Percentiles rank a stretch among this genome's conserved stretches.
Evolutionary conservation across 2,113 vertebrate species (phyloP).

Genomic region (Macaca mulatta): DNA sequence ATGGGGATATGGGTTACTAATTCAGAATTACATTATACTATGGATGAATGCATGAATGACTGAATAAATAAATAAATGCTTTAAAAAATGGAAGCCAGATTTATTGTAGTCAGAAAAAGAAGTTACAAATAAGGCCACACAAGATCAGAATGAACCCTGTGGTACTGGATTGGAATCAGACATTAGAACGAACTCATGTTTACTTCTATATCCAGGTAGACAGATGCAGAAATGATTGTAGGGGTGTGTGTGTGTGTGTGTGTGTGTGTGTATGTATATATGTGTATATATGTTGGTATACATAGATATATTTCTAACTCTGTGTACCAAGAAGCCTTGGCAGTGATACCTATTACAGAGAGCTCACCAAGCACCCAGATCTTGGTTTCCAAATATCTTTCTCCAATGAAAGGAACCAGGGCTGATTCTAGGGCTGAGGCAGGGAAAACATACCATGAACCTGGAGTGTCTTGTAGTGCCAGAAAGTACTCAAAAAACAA

Average conservation of each 20-base stretch:
- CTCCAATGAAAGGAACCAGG: neutral
- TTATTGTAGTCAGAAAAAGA: neutral
- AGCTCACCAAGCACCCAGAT: neutral
- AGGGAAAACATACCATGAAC: neutral
- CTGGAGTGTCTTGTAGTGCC: neutral
- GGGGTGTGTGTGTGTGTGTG: no score
- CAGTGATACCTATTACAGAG: neutral
- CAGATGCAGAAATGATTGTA: neutral
- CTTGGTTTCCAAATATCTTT: neutral
- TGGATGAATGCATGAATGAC: neutral
- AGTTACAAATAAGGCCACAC: neutral
- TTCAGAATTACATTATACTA: neutral
- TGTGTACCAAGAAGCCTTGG: neutral
- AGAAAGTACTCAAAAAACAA: neutral
- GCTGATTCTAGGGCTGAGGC: neutral
- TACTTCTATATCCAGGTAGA: no score
- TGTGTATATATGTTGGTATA: neutral
- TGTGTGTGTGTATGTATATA: rapidly evolving
- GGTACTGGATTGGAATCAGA: neutral
- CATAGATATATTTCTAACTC: neutral
- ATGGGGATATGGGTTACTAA: neutral
- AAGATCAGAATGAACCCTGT: neutral
- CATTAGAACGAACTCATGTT: neutral
- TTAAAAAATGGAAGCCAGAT: neutral
- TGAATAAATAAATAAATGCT: neutral